phyloP scores from a whole-genome alignment of 2,797 vertebrate species.

The Sparidentex hasta region DNA sequence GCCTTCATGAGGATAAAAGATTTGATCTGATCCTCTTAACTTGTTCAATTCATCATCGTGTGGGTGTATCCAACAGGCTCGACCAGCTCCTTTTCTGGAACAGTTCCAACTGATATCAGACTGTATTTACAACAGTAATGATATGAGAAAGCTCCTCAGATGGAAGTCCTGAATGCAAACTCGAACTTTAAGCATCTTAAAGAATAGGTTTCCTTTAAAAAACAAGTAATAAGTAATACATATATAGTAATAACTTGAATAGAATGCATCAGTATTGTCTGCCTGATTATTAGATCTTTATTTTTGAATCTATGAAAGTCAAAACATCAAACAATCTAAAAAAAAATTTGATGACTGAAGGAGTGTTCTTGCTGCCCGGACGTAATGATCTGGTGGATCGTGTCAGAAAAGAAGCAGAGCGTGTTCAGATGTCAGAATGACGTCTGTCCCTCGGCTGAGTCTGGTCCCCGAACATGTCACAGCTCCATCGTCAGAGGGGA shows the following conservation, averaged over 20 bases:
- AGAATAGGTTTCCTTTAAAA: too few relatives aligned
- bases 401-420: slow-evolving; percentile 2
- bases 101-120: not conserved
- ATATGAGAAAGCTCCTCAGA: not conserved
- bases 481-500: slow-evolving; percentile 42
- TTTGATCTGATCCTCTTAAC: slow-evolving; percentile 9
- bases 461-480: not conserved
- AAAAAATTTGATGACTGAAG: not conserved
- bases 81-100: not conserved
- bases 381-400: not conserved
- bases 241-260: too few relatives aligned
- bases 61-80: not conserved
- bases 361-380: accelerated
- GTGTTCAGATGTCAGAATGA: not conserved
- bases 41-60: not conserved
- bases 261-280: not conserved
- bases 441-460: slow-evolving; percentile 8
- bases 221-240: too few relatives aligned
- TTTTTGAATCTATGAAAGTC: not conserved
- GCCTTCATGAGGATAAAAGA: not conserved
- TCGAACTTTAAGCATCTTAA: not conserved
- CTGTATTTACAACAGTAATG: not conserved
- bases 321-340: not conserved
- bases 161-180: not conserved
- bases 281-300: not conserved